Evolutionary conservation across 2,113 vertebrate species (phyloP).

Genomic region (Saguinus imperator): DNA sequence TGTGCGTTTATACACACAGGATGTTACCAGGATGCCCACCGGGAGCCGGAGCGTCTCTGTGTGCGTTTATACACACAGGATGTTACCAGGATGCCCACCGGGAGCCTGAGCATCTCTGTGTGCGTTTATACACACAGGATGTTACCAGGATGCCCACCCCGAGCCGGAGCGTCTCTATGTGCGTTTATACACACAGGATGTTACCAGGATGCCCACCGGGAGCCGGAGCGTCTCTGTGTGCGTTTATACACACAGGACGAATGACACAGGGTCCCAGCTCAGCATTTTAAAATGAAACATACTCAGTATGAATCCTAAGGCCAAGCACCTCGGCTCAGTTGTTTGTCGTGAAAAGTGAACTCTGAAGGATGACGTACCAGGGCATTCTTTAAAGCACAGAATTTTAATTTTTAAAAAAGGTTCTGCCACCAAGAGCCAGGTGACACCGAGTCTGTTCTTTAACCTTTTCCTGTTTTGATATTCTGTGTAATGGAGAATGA

Average conservation of each 20-base stretch:
- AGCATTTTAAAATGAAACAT: neutral
- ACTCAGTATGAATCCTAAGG: neutral
- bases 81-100: neutral
- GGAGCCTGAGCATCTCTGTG: rapidly evolving
- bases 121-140: neutral
- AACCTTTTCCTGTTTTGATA: neutral
- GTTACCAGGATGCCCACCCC: no score
- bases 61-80: neutral
- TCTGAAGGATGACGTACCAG: neutral
- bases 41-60: no score
- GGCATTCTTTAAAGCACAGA: neutral
- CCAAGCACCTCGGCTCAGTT: neutral
- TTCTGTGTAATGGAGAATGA: neutral
- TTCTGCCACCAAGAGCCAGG: neutral
- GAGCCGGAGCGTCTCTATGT: no score
- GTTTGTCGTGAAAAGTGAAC: neutral
- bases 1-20: neutral
- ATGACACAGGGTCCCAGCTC: neutral
- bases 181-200: neutral
- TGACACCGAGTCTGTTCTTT: neutral
- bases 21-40: no score
- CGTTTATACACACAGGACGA: neutral
- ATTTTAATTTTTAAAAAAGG: neutral
- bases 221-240: rapidly evolving
- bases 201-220: neutral